Evolutionary conservation across 1,140 invertebrate species (phyloP).

Genomic region (Euura saliciscinereae): DNA sequence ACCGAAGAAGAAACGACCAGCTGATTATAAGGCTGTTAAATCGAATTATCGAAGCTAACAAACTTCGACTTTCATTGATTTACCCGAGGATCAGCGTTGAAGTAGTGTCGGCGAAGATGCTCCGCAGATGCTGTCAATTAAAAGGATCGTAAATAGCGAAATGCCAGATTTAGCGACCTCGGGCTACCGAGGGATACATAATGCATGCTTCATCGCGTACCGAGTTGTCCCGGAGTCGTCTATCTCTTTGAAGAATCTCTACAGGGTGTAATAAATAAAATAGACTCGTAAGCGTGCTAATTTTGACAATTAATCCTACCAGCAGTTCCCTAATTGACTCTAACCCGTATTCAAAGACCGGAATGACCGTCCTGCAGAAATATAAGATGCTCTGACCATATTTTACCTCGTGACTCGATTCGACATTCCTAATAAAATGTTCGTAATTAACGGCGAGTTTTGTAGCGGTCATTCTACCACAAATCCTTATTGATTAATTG

Average conservation of each 20-base stretch:
- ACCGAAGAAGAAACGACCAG: too few relatives aligned
- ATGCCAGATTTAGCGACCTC: not conserved
- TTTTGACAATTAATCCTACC: not conserved
- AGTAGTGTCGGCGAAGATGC: not conserved
- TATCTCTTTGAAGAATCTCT: slow-evolving; percentile 7
- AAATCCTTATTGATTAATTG: not conserved
- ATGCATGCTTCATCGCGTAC: not conserved
- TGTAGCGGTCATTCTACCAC: not conserved
- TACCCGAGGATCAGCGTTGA: too few relatives aligned
- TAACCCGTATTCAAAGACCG: too few relatives aligned
- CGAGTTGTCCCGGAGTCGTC: not conserved
- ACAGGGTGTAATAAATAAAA: not conserved
- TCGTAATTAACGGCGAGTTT: not conserved
- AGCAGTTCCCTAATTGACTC: not conserved
- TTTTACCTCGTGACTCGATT: too few relatives aligned
- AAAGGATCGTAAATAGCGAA: slow-evolving; percentile 5
- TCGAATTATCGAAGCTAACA: too few relatives aligned
- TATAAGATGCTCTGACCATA: too few relatives aligned
- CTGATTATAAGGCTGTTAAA: too few relatives aligned
- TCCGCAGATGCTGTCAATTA: not conserved
- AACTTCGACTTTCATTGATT: too few relatives aligned
- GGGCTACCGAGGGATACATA: not conserved
- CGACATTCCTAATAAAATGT: not conserved
- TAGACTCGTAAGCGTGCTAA: not conserved
- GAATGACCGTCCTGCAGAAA: too few relatives aligned